phyloP scores from a whole-genome alignment of 1,140 invertebrate species.

The Neomicropteryx cornuta region DNA sequence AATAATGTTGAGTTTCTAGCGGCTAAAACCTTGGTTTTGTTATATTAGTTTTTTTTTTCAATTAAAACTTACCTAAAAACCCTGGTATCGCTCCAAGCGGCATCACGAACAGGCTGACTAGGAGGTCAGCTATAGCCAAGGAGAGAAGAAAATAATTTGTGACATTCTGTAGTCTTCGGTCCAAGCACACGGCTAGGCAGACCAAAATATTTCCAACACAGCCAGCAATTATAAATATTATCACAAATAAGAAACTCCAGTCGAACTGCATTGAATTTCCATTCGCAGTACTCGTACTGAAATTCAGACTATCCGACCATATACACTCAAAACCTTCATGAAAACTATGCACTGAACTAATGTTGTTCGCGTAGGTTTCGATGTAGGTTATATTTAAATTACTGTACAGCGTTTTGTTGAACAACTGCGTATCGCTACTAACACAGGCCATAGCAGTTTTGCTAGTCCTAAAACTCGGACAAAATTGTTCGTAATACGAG shows the following conservation, averaged over 20 bases:
- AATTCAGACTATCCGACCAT: slow-evolving; percentile 21
- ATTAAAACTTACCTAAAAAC: slow-evolving; percentile 61
- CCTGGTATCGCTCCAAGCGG: slow-evolving; percentile 77
- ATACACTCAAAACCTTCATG: slow-evolving; percentile 26
- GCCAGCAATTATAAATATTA: slow-evolving; percentile 76
- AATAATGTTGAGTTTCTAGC: no score
- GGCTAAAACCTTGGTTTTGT: no score
- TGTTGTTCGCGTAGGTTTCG: not conserved
- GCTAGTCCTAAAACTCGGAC: slow-evolving; percentile 20
- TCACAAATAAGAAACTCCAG: slow-evolving; percentile 67
- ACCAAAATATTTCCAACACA: slow-evolving; percentile 87
- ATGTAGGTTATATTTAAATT: slow-evolving; percentile 12
- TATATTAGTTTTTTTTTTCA: no score
- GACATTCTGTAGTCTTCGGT: slow-evolving; percentile 78
- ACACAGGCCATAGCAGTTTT: slow-evolving; percentile 21
- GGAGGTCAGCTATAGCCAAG: slow-evolving; percentile 82
- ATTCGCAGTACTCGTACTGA: slow-evolving; percentile 12
- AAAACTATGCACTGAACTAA: slow-evolving; percentile 12
- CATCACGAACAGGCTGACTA: slow-evolving; percentile 87
- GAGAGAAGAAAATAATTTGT: slow-evolving; percentile 93
- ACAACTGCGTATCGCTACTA: slow-evolving; percentile 15
- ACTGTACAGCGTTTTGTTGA: slow-evolving; percentile 30
- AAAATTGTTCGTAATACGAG: slow-evolving; percentile 10
- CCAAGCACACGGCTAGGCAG: slow-evolving; percentile 76
- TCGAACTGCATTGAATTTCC: slow-evolving; percentile 39